These are phyloP conservation scores for Atopsyche davidsoni DNA, from an alignment of 1,140 invertebrate genomes.

Conservation along the genomic window DNA sequence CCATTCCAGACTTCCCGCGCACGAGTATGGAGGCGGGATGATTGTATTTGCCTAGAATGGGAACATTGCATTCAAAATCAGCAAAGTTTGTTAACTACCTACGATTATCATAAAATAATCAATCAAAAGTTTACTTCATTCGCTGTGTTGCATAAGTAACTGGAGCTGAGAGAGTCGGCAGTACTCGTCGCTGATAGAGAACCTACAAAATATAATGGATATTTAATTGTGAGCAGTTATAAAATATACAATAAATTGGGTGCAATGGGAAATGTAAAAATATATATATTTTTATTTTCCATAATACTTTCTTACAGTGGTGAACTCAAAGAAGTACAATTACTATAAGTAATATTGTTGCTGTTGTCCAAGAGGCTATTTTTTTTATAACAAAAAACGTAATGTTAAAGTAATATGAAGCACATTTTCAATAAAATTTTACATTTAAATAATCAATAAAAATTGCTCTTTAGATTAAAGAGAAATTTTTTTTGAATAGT, in stretches of 20 bases:
- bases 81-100: too few species aligned
- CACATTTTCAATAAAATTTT: too few species aligned
- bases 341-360: too few species aligned
- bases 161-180: conserved; percentile 73
- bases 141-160: conserved; percentile 71
- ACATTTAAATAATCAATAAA: too few species aligned
- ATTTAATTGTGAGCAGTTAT: too few species aligned
- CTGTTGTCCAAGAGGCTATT: too few species aligned
- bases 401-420: too few species aligned
- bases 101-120: too few species aligned
- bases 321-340: background rate
- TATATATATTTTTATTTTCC: background rate
- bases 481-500: too few species aligned
- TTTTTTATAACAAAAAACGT: background rate
- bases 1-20: conserved; percentile 64
- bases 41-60: conserved; percentile 60
- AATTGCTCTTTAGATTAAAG: too few species aligned
- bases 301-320: background rate
- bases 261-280: background rate
- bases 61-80: background rate
- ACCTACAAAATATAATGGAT: conserved; percentile 46
- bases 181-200: conserved; percentile 75
- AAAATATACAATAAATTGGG: background rate
- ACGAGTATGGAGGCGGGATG: conserved; percentile 75
- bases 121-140: conserved; percentile 68